Conservation (phyloP, 2,797 vertebrate species). For the Rhinatrema bivittatum region DNA sequence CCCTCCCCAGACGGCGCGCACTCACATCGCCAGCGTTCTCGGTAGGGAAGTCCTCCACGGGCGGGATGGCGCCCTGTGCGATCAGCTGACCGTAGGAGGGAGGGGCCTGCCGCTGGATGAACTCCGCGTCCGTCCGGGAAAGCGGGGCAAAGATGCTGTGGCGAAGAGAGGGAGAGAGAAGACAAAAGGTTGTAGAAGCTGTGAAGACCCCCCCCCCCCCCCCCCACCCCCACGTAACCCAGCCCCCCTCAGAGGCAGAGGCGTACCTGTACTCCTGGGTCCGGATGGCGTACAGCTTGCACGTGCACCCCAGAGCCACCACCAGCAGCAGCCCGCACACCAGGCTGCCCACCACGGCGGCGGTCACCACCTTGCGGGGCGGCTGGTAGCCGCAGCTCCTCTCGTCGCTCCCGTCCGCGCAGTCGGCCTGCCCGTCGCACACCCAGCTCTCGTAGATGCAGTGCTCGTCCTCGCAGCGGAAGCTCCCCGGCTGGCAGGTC, state of each 20-base stretch:
- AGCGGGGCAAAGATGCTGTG: slow-evolving; percentile 80
- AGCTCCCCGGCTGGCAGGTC: slow-evolving; percentile 77
- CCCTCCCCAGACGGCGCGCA: neutral
- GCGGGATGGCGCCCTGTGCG: slow-evolving; percentile 82
- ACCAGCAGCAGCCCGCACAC: slow-evolving; percentile 83
- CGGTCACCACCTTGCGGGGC: slow-evolving; percentile 85
- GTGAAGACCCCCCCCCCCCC: neutral
- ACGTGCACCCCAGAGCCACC: slow-evolving; percentile 85
- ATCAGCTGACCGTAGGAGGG: slow-evolving; percentile 89
- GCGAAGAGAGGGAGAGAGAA: neutral
- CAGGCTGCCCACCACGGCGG: slow-evolving; percentile 80
- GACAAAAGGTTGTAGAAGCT: no score
- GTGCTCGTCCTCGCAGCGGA: slow-evolving; percentile 79
- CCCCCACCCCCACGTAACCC: neutral
- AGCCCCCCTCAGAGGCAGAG: neutral
- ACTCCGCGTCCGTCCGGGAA: slow-evolving; percentile 74
- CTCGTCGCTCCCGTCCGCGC: slow-evolving; percentile 79
- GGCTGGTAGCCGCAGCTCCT: slow-evolving; percentile 71
- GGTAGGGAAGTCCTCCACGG: slow-evolving; percentile 85
- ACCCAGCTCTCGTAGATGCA: slow-evolving; percentile 89
- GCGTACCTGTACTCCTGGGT: slow-evolving; percentile 78
- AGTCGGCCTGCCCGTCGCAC: slow-evolving; percentile 84
- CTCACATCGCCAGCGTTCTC: slow-evolving; percentile 82
- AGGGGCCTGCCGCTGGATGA: slow-evolving; percentile 83
- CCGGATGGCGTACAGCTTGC: slow-evolving; percentile 82